Conservation (phyloP, 2,888 invertebrate genomes). For the Nymphalis polychloros region DNA sequence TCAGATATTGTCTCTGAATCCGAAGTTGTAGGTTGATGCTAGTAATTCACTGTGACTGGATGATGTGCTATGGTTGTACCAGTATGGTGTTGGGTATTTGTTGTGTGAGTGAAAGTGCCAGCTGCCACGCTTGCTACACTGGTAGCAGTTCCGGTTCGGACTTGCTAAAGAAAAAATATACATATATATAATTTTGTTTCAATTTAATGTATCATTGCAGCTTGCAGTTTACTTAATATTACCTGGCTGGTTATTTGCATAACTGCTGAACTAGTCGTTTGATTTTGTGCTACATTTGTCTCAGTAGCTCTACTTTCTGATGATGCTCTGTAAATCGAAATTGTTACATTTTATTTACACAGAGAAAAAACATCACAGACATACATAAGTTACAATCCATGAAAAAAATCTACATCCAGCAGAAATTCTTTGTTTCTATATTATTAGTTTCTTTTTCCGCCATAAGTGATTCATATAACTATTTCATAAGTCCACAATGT, state of each 20-base stretch:
- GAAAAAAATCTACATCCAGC: too few species aligned
- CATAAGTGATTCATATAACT: too few species aligned
- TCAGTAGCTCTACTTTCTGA: slow-evolving; percentile 59
- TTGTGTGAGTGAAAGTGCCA: slow-evolving; percentile 57
- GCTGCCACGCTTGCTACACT: slow-evolving; percentile 46
- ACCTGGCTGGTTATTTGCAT: slow-evolving; percentile 78
- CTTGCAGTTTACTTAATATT: slow-evolving; percentile 34
- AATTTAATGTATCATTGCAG: not conserved
- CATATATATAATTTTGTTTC: slow-evolving; percentile 5
- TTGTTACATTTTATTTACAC: not conserved
- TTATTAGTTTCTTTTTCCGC: too few species aligned
- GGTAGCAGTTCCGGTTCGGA: slow-evolving; percentile 51
- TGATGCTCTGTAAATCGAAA: slow-evolving; percentile 48
- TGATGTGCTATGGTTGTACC: slow-evolving; percentile 65
- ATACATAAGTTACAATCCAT: too few species aligned
- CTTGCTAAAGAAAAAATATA: slow-evolving; percentile 51
- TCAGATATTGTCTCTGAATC: slow-evolving; percentile 20
- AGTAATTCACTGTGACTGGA: slow-evolving; percentile 77
- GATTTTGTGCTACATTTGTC: slow-evolving; percentile 55
- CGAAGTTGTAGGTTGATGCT: slow-evolving; percentile 44
- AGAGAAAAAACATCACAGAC: too few species aligned
- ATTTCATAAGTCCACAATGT: too few species aligned
- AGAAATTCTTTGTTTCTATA: too few species aligned
- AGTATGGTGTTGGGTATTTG: slow-evolving; percentile 57
- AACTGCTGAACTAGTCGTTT: slow-evolving; percentile 61